Percentiles rank a stretch among this genome's conserved stretches.
Conservation (phyloP, 2,113 vertebrate species). For the Dipodomys spectabilis region DNA sequence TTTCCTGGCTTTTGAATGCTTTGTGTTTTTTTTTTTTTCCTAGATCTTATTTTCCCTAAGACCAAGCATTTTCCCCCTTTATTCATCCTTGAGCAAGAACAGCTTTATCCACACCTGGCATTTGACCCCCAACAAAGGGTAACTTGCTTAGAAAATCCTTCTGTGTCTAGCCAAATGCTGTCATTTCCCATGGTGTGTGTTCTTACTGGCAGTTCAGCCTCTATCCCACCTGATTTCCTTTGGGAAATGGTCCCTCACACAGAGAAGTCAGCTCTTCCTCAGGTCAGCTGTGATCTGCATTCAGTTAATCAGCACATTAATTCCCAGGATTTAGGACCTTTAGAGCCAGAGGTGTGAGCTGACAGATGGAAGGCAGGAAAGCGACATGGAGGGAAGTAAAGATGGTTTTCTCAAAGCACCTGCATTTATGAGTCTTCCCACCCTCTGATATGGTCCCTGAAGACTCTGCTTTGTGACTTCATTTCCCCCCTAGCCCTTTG, state of each 20-base stretch:
- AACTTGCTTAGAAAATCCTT: neutral
- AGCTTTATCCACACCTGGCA: neutral
- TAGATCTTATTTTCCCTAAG: neutral
- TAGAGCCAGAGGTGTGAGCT: neutral
- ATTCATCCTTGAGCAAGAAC: neutral
- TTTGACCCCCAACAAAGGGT: neutral
- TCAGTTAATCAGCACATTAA: neutral
- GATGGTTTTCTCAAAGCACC: neutral
- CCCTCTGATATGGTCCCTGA: neutral
- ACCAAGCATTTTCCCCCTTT: neutral
- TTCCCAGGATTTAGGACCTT: neutral
- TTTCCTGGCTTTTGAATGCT: neutral
- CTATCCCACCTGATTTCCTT: neutral
- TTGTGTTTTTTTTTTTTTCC: constrained; percentile 29
- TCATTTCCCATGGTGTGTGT: neutral
- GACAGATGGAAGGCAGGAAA: neutral
- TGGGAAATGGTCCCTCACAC: constrained; percentile 7
- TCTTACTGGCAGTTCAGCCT: neutral
- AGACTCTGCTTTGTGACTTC: neutral
- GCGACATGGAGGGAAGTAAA: neutral
- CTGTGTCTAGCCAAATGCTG: neutral
- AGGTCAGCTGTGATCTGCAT: neutral
- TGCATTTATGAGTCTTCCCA: neutral
- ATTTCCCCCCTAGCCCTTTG: neutral
- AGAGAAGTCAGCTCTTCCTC: neutral